Evolutionary conservation across 30 jellyfish, hydroid and myxozoan genomes (phyloP).

Genomic region (Phacellophora camtschatica): DNA sequence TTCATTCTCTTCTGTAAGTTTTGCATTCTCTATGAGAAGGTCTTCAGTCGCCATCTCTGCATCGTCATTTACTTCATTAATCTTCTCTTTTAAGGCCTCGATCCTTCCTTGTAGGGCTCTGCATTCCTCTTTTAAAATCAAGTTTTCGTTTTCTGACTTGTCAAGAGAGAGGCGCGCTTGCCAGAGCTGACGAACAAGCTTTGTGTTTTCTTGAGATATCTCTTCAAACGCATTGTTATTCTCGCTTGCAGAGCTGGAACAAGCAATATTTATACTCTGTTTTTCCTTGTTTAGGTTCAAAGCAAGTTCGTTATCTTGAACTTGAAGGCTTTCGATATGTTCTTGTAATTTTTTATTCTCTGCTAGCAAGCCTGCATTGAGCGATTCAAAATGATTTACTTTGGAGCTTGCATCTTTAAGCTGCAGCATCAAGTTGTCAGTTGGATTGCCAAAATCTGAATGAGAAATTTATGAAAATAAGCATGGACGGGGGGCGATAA

Average conservation of each 20-base stretch:
- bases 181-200: conserved; percentile 42
- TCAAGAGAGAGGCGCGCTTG: conserved; percentile 33
- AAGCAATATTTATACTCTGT: background rate
- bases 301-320: background rate
- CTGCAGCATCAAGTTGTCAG: background rate
- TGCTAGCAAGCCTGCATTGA: background rate
- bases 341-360: background rate
- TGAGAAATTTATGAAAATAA: no score
- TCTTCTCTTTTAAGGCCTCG: conserved; percentile 1
- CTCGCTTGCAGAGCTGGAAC: background rate
- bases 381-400: background rate
- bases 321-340: background rate
- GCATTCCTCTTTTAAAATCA: conserved; percentile 3
- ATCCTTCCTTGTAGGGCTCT: conserved; percentile 7
- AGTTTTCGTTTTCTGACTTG: conserved; percentile 13
- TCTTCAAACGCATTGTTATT: background rate
- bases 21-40: conserved; percentile 46
- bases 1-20: conserved; percentile 36
- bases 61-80: conserved; percentile 14
- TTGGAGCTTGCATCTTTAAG: background rate
- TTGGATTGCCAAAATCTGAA: no score
- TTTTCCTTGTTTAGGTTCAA: background rate
- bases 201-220: background rate
- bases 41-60: conserved; percentile 38
- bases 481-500: no score